Conservation (phyloP, 1,140 invertebrate species). For the Zaprionus kolodkinae region DNA sequence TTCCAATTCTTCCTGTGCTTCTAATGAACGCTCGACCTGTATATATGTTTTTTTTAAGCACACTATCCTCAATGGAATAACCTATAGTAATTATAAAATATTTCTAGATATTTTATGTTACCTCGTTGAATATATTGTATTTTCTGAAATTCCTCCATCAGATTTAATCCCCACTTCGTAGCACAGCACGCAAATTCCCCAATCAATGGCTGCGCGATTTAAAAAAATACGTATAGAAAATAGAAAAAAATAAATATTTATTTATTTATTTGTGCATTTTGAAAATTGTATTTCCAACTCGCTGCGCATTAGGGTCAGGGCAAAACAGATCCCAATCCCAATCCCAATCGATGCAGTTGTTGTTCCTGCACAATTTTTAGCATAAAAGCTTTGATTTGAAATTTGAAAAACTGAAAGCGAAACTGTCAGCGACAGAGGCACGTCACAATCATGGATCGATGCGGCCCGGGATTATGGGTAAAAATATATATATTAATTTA, state of each 20-base stretch:
- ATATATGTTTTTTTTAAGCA: too few species aligned
- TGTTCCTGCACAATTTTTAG: conserved; percentile 12
- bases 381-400: conserved; percentile 23
- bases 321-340: conserved; percentile 33
- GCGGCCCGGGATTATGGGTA: conserved; percentile 15
- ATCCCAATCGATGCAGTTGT: conserved; percentile 28
- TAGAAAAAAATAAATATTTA: conserved; percentile 11
- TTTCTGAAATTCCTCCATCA: not conserved
- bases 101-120: not conserved
- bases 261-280: conserved; percentile 23
- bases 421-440: conserved; percentile 56
- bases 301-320: conserved; percentile 45
- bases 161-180: conserved; percentile 5
- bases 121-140: not conserved
- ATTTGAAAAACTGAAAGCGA: conserved; percentile 25
- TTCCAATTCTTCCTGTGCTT: too few species aligned
- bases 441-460: conserved; percentile 47
- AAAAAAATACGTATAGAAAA: conserved; percentile 13
- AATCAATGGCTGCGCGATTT: conserved; percentile 22
- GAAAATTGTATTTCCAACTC: conserved; percentile 42
- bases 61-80: too few species aligned
- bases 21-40: too few species aligned
- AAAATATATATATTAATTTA: conserved; percentile 58
- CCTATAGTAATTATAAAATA: too few species aligned
- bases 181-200: not conserved